These are phyloP conservation scores for Lamellibrachia luymesi DNA, from an alignment of 1,140 invertebrate genomes.

Conservation along the genomic window DNA sequence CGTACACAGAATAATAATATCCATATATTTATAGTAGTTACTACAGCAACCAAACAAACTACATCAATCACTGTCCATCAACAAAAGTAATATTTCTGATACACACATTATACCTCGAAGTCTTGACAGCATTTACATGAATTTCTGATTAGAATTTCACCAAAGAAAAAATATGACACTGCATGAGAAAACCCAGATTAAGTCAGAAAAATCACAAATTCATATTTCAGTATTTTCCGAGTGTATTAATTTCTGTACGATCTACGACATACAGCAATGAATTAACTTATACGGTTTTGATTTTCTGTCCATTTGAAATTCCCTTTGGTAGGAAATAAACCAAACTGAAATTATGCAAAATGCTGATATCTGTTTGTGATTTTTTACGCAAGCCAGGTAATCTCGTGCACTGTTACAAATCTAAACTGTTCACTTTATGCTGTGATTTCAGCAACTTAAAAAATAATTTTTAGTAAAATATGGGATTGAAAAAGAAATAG, in stretches of 20 bases:
- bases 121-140: not conserved
- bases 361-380: too few relatives aligned
- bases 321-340: too few relatives aligned
- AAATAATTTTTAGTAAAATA: not conserved
- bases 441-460: not conserved
- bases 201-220: too few relatives aligned
- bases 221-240: too few relatives aligned
- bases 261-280: too few relatives aligned
- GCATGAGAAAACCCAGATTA: not conserved
- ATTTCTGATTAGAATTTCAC: not conserved
- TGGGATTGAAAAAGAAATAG: not conserved
- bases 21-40: not conserved
- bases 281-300: too few relatives aligned
- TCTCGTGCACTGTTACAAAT: too few relatives aligned
- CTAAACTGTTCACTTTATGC: not conserved
- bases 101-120: not conserved
- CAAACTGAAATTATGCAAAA: too few relatives aligned
- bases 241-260: too few relatives aligned
- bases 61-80: not conserved
- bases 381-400: too few relatives aligned
- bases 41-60: not conserved
- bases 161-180: not conserved
- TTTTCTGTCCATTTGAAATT: too few relatives aligned
- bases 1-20: not conserved
- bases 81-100: not conserved